Evolutionary conservation across 2,888 invertebrate species (phyloP).

Genomic region (Sipha maydis): DNA sequence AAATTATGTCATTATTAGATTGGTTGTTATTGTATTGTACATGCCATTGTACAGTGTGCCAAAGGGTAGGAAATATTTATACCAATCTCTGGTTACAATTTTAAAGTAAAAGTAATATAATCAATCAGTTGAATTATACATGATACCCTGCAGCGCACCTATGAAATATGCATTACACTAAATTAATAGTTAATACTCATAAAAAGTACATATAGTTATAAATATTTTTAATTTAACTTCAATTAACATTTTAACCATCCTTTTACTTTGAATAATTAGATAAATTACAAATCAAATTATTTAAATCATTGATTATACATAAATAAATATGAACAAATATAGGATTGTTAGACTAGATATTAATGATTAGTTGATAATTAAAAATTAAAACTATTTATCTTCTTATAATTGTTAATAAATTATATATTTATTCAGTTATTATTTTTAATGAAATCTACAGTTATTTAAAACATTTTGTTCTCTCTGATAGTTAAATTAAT

Average conservation of each 20-base stretch:
- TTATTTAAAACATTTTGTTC: slow-evolving; percentile 4
- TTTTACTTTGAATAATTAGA: no score
- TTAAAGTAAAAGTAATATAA: no score
- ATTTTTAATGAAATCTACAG: not conserved
- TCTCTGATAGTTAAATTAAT: not conserved
- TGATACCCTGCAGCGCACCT: no score
- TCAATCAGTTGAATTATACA: no score
- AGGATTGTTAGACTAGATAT: not conserved
- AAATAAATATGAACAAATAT: not conserved
- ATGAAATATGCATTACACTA: no score
- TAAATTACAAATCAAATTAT: not conserved
- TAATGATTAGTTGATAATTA: not conserved
- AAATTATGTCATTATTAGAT: not conserved
- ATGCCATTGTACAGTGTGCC: not conserved
- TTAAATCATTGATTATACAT: no score
- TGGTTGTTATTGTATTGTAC: slow-evolving; percentile 35
- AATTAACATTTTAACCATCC: no score
- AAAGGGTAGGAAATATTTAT: no score
- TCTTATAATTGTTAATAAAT: not conserved
- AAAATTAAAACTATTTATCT: not conserved
- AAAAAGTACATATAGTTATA: not conserved
- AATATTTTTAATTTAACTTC: no score
- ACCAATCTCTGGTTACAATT: no score
- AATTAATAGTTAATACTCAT: not conserved
- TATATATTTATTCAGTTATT: not conserved